These are phyloP conservation scores for Dendrophyllia cribrosa DNA, from an alignment of 64 coral and sea anemone species.

Conservation along the genomic window DNA sequence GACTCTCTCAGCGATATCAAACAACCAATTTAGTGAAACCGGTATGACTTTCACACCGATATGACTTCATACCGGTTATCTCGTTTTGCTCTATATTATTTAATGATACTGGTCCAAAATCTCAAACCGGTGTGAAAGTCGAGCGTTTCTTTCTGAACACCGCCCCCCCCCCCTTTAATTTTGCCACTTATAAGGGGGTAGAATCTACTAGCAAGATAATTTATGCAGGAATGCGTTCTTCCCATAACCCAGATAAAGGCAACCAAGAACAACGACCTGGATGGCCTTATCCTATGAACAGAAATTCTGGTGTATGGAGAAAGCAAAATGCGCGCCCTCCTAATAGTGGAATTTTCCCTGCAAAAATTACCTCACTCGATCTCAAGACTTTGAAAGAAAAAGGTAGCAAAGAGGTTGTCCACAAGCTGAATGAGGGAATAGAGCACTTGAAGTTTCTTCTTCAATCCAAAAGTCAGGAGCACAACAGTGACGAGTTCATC, in stretches of 20 bases:
- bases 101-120: too few species aligned
- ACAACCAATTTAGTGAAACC: too few species aligned
- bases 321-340: background rate
- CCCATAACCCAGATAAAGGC: background rate
- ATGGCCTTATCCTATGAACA: background rate
- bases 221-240: background rate
- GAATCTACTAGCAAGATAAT: too few species aligned
- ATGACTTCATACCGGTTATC: too few species aligned
- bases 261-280: slow-evolving; percentile 2
- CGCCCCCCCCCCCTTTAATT: too few species aligned
- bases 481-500: slow-evolving; percentile 17
- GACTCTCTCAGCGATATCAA: too few species aligned
- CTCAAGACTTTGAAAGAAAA: background rate
- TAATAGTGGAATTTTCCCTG: background rate
- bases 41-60: too few species aligned
- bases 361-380: background rate
- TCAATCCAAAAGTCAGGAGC: background rate
- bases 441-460: background rate
- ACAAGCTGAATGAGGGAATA: background rate
- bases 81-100: too few species aligned
- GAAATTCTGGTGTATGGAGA: background rate
- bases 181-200: too few species aligned
- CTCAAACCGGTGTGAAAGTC: too few species aligned
- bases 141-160: too few species aligned
- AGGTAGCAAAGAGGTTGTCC: background rate